These are phyloP conservation scores for Gallinago nigripennis DNA, from an alignment of 2,797 vertebrate species.

Conservation along the genomic window DNA sequence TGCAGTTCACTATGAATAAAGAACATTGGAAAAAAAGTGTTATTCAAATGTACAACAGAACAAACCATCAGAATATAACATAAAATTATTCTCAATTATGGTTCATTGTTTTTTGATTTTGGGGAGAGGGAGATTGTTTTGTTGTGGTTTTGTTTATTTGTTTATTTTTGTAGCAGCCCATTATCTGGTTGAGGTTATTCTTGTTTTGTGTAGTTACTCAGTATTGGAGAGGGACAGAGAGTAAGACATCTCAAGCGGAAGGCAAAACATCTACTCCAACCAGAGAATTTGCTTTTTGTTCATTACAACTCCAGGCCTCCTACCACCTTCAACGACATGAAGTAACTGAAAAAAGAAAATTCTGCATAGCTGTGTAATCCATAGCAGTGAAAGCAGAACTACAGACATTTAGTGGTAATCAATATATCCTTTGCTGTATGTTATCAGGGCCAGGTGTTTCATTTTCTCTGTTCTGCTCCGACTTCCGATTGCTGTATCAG, in stretches of 20 bases:
- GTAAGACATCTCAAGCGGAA: background rate
- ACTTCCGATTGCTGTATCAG: background rate
- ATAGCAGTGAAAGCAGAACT: background rate
- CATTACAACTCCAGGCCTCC: background rate
- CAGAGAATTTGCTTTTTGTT: background rate
- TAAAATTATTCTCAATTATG: background rate
- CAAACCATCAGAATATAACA: background rate
- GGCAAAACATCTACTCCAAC: background rate
- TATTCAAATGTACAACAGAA: background rate
- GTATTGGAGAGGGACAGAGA: background rate
- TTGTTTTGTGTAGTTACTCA: background rate
- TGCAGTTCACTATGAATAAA: background rate
- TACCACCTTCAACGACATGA: background rate
- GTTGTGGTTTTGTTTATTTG: background rate
- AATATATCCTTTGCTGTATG: background rate
- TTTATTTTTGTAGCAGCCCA: background rate
- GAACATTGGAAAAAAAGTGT: background rate
- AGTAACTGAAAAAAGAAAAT: background rate
- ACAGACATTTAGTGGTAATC: background rate
- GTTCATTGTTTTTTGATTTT: too few species aligned
- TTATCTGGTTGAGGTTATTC: background rate
- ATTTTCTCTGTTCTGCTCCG: conserved; percentile 27
- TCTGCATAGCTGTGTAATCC: background rate
- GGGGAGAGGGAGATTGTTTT: fast-evolving
- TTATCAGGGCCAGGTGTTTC: conserved; percentile 1